Evolutionary conservation across 1,140 invertebrate species (phyloP).

Genomic region (Drosophila navojoa): DNA sequence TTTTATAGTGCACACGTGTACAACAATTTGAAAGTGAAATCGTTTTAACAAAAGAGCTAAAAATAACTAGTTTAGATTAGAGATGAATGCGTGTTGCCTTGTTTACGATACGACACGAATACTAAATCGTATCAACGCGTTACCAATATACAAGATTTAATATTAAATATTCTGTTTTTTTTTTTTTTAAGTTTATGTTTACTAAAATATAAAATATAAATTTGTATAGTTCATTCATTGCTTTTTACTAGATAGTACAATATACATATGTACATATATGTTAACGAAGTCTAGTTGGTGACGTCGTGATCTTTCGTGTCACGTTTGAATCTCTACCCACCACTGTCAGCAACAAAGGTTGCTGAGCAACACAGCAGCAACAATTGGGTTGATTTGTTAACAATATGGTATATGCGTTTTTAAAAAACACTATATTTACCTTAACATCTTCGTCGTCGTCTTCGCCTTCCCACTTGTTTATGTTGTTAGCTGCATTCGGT

Average conservation of each 20-base stretch:
- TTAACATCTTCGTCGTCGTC: slow-evolving; percentile 94
- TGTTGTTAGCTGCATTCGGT: slow-evolving; percentile 61
- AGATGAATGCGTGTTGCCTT: not conserved
- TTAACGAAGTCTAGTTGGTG: not conserved
- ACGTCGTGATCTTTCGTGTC: not conserved
- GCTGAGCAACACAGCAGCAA: slow-evolving; percentile 12
- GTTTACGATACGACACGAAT: not conserved
- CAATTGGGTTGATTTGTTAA: slow-evolving; percentile 11
- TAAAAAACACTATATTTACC: slow-evolving; percentile 84
- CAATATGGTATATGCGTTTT: not conserved
- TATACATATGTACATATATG: not conserved
- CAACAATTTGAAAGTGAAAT: slow-evolving; percentile 68
- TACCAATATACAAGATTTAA: not conserved
- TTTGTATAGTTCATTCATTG: too few species aligned
- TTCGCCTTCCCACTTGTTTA: slow-evolving; percentile 94
- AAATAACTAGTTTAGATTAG: slow-evolving; percentile 59
- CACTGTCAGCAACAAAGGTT: slow-evolving; percentile 19
- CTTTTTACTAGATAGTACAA: too few species aligned
- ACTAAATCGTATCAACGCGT: too few species aligned
- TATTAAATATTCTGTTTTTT: not conserved
- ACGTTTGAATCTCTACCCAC: not conserved
- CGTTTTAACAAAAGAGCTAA: slow-evolving; percentile 14
- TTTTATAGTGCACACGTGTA: slow-evolving; percentile 60
- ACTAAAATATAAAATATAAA: too few species aligned
- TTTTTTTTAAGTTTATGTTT: too few species aligned